These are phyloP conservation scores for Microtus ochrogaster DNA, from an alignment of 2,113 vertebrate species.

Conservation along the genomic window DNA sequence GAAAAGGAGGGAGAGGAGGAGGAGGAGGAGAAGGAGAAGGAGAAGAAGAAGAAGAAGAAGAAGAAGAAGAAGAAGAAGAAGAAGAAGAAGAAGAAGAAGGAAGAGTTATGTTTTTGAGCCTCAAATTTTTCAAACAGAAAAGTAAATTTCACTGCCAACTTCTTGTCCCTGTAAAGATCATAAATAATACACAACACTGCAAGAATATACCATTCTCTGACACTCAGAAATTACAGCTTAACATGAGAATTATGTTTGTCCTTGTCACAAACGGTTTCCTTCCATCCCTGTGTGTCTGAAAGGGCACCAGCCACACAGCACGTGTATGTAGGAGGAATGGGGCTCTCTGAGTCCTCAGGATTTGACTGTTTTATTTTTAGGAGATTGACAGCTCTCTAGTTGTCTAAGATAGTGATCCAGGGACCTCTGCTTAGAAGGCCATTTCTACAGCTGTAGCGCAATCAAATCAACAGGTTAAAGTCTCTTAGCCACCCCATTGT, in stretches of 20 bases:
- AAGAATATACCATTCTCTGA: not conserved
- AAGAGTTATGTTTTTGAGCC: not conserved
- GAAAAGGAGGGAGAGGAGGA: too few relatives aligned
- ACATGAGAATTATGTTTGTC: constrained; percentile 12
- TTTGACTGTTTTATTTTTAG: not conserved
- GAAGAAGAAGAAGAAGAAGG: not conserved
- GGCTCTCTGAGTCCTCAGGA: not conserved
- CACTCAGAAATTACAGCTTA: not conserved
- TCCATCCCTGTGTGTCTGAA: not conserved
- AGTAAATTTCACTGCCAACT: not conserved
- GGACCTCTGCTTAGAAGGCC: not conserved
- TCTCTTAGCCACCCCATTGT: not conserved
- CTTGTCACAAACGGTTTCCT: not conserved
- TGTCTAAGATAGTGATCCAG: not conserved
- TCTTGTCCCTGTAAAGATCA: not conserved
- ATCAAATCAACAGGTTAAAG: constrained; percentile 23
- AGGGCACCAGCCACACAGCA: not conserved
- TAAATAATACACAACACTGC: not conserved
- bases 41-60: not conserved
- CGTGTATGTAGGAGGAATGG: not conserved
- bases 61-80: not conserved
- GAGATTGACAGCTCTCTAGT: not conserved
- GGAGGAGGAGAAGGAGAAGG: too few relatives aligned
- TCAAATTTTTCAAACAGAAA: not conserved
- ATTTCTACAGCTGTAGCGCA: not conserved